phyloP scores from a whole-genome alignment of 1,140 invertebrate species.

The Drosophila gunungcola region DNA sequence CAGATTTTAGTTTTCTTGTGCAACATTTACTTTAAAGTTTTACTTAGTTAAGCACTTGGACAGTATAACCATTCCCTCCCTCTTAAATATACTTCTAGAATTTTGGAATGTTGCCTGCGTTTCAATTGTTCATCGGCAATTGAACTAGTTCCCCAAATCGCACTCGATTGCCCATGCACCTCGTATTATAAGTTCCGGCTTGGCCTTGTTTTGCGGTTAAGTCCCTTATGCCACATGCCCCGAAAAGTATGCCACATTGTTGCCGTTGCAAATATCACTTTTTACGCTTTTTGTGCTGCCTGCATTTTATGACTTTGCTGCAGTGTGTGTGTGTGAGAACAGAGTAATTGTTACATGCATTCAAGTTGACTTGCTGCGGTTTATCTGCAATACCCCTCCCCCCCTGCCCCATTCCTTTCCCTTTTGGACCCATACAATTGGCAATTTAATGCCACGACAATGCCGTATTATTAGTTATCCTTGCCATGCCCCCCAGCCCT shows the following conservation, averaged over 20 bases:
- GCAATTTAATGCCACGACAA: slow-evolving; percentile 61
- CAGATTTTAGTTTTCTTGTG: no score
- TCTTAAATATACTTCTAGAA: neutral
- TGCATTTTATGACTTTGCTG: slow-evolving; percentile 55
- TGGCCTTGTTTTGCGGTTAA: slow-evolving; percentile 51
- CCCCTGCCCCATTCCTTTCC: neutral
- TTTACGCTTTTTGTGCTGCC: slow-evolving; percentile 46
- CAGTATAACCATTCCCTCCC: no score
- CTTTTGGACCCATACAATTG: slow-evolving; percentile 11
- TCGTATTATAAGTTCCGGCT: slow-evolving; percentile 25
- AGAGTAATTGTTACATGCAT: slow-evolving; percentile 75
- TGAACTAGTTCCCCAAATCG: slow-evolving; percentile 32
- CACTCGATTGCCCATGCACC: slow-evolving; percentile 22
- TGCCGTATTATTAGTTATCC: slow-evolving; percentile 68
- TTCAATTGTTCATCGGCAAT: slow-evolving; percentile 5
- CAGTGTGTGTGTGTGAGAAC: slow-evolving; percentile 4
- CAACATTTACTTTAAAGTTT: no score
- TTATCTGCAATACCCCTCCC: slow-evolving; percentile 22
- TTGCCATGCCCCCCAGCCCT: neutral
- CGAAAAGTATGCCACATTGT: slow-evolving; percentile 59
- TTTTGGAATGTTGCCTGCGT: neutral
- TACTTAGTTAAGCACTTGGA: no score
- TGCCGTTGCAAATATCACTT: slow-evolving; percentile 51
- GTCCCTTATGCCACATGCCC: slow-evolving; percentile 33
- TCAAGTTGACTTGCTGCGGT: slow-evolving; percentile 59